A percentile compares a stretch with the other conserved stretches of the same genome.
These are phyloP conservation scores for Ceratotherium simum DNA, from an alignment of 2,113 vertebrate genomes.

Conservation along the genomic window DNA sequence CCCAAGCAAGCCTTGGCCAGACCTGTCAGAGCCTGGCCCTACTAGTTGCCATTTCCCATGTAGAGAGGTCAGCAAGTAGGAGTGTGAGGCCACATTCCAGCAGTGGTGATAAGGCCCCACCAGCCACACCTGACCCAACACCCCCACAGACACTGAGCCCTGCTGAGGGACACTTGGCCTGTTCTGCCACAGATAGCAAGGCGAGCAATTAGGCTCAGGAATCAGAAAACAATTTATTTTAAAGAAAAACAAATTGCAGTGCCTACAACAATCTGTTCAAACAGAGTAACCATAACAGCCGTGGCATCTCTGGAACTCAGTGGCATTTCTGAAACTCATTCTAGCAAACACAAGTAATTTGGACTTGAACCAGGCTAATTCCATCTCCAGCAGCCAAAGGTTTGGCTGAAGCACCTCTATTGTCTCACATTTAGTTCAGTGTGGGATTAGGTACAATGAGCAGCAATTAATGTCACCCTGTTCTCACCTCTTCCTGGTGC, in stretches of 20 bases:
- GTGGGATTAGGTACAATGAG: background rate
- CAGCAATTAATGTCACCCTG: background rate
- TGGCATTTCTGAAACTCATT: conserved; percentile 48
- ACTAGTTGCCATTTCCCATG: background rate
- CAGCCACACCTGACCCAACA: background rate
- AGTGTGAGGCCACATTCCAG: conserved; percentile 56
- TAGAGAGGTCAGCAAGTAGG: conserved; percentile 6
- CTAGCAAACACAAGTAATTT: conserved; percentile 40
- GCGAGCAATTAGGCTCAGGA: background rate
- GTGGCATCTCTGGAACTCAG: conserved; percentile 55
- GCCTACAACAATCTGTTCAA: background rate
- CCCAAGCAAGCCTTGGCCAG: background rate
- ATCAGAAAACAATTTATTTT: conserved; percentile 60
- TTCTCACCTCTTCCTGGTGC: background rate
- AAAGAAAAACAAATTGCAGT: background rate
- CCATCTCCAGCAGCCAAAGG: background rate
- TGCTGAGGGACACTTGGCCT: conserved; percentile 1
- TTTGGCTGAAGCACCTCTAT: conserved; percentile 13
- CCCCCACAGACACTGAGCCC: background rate
- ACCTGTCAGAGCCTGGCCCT: background rate
- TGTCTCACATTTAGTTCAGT: conserved; percentile 41
- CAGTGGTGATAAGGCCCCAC: background rate
- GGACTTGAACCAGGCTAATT: conserved; percentile 48
- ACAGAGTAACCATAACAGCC: background rate
- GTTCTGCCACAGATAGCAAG: background rate